Evolutionary conservation across 1,140 invertebrate species (phyloP), one percentile per base, ranked within the genome.

Genomic region (Drosophila bipectinata): DNA sequence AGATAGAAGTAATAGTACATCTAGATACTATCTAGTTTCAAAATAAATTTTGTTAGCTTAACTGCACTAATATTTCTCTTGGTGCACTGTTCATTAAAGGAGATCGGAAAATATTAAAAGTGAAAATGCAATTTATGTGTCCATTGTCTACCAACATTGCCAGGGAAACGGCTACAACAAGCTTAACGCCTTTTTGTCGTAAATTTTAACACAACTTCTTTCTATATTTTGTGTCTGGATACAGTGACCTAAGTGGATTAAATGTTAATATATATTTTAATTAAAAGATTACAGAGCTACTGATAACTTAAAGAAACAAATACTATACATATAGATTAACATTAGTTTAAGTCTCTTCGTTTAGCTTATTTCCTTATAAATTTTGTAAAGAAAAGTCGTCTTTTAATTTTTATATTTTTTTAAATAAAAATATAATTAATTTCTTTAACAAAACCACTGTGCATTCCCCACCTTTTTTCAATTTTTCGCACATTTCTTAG

Each of bases 81-180:
- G 4, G 8, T 45, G 30, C 44, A 34, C 9, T 68, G 51, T 71
- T 80, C 58, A 80, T 85, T 85, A 77, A 56, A 64, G 54, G 55
- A 69, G 39, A 64, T 74, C 56, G 68, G 52, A 60, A 87, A 82
- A 81, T 85, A 82, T 85, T 82, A 85, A 87, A 85, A 85, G 82
- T 87, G 82, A 85, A 85, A 85, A 87, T 85, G 77, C 82, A 81
- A 87, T 85, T 85, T 87, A 87, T 85, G 77, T 75, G 81, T 81
- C 66, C 82, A 85, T 85, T 85, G 81, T 85, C 74, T 81, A 10
- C 21, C 18, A 68, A 41, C 51, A 41, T 24, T 28, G 26, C 10
- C 14, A 41, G 12, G 45, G 61, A 24, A 72, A 55, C 71, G 66
- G 68, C 52, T 77, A 71, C 80, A 83, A 72, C 59, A 72, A 61